Percentiles rank a stretch among this genome's conserved stretches.
Conservation (phyloP, 2,113 vertebrate genomes). For the Pao palembangensis region DNA sequence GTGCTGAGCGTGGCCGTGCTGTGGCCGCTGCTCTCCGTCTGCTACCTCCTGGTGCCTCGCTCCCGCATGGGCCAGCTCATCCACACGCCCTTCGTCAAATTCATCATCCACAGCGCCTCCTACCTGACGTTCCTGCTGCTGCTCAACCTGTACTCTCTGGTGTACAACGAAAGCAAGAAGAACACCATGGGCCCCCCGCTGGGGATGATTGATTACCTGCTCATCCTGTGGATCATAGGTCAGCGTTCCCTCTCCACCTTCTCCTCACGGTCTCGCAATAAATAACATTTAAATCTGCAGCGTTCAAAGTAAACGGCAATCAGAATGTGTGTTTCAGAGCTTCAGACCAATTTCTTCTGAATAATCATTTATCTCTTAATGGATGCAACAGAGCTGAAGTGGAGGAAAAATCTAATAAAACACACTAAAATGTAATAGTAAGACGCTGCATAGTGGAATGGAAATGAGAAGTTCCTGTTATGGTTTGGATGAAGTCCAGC, state of each 20-base stretch:
- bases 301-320: not conserved
- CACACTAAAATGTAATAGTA: conserved; percentile 22
- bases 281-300: not conserved
- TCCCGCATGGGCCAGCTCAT: conserved; percentile 94
- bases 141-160: conserved; percentile 96
- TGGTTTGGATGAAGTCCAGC: conserved; percentile 28
- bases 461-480: conserved; percentile 35
- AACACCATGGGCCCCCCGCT: conserved; percentile 94
- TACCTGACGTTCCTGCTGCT: conserved; percentile 95
- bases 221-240: conserved; percentile 98
- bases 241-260: conserved; percentile 31
- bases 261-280: not conserved
- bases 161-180: conserved; percentile 94
- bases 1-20: conserved; percentile 89
- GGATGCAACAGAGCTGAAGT: conserved; percentile 3
- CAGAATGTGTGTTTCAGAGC: not conserved
- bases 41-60: conserved; percentile 93
- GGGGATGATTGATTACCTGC: conserved; percentile 93
- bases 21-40: conserved; percentile 93
- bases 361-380: conserved; percentile 12
- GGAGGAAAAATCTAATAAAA: conserved; percentile 6
- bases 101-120: conserved; percentile 97
- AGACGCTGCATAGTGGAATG: conserved; percentile 6
- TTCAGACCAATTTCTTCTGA: not conserved
- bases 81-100: conserved; percentile 98